Percentiles rank a stretch among this genome's conserved stretches.
These are phyloP conservation scores for Trichopria drosophilae DNA, from an alignment of 2,888 invertebrate species.

Conservation along the genomic window DNA sequence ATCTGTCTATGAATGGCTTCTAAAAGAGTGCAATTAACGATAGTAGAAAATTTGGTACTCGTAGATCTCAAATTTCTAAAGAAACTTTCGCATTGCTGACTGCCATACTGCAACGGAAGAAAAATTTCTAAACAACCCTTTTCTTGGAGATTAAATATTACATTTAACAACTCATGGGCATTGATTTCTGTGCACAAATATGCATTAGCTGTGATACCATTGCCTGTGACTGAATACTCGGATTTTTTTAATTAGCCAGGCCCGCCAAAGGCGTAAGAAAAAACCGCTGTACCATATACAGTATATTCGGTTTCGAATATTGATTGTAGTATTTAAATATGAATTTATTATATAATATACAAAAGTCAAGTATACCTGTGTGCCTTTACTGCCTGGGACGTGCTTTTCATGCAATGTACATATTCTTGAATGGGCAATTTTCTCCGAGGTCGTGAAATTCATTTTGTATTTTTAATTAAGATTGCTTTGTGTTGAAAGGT, in stretches of 20 bases:
- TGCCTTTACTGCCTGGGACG: constrained; percentile 30
- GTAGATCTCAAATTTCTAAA: constrained; percentile 26
- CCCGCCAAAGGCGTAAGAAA: constrained; percentile 30
- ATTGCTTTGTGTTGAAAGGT: constrained; percentile 28
- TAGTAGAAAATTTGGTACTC: constrained; percentile 24
- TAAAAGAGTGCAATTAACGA: constrained; percentile 28
- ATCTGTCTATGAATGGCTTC: constrained; percentile 27
- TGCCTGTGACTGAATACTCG: constrained; percentile 31
- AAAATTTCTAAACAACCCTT: constrained; percentile 11
- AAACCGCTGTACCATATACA: constrained; percentile 34
- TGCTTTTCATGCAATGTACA: constrained; percentile 23
- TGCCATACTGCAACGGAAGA: constrained; percentile 21
- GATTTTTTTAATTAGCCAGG: constrained; percentile 29
- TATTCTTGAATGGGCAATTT: constrained; percentile 30
- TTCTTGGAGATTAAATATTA: constrained; percentile 15
- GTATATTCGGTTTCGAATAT: constrained; percentile 24
- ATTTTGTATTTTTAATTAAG: constrained; percentile 32
- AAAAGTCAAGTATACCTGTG: constrained; percentile 31
- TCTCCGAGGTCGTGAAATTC: constrained; percentile 34
- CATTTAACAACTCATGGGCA: constrained; percentile 31
- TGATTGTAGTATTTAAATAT: constrained; percentile 14
- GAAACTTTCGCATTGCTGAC: constrained; percentile 30
- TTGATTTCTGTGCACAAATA: constrained; percentile 34
- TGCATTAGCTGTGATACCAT: constrained; percentile 35
- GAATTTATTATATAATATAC: constrained; percentile 24